A percentile compares a stretch with the other conserved stretches of the same genome.
Evolutionary conservation across 2,797 vertebrate genomes (phyloP).

Genomic region (Mastacembelus armatus): DNA sequence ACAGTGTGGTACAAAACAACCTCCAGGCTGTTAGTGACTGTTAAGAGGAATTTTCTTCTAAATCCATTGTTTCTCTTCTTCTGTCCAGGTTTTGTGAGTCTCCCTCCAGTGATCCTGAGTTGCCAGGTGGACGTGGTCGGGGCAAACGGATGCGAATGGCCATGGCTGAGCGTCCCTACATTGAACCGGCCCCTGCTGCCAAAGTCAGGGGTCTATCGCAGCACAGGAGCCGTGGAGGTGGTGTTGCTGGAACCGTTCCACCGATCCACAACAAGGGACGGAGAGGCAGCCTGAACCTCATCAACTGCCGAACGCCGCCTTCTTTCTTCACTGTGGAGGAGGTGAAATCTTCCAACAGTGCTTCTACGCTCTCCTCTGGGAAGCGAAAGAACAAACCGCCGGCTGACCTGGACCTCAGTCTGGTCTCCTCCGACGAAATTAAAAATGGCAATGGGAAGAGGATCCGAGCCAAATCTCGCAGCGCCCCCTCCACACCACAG

Average conservation of each 20-base stretch:
- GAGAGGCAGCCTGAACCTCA: conserved; percentile 92
- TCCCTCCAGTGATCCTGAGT: conserved; percentile 94
- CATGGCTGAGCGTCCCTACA: conserved; percentile 85
- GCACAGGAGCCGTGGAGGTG: conserved; percentile 91
- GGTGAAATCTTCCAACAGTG: conserved; percentile 87
- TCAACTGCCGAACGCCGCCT: conserved; percentile 89
- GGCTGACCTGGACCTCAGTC: conserved; percentile 92
- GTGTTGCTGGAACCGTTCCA: conserved; percentile 63
- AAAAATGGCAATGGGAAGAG: conserved; percentile 92
- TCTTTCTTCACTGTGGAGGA: conserved; percentile 94
- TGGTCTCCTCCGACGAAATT: conserved; percentile 91
- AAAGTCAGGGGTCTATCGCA: conserved; percentile 93
- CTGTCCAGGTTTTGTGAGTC: conserved; percentile 95
- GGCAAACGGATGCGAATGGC: conserved; percentile 92
- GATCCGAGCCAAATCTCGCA: conserved; percentile 94
- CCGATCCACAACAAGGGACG: conserved; percentile 93
- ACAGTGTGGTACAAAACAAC: too few species aligned
- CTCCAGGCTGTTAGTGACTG: background rate
- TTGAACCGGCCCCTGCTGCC: conserved; percentile 84
- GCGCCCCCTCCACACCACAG: conserved; percentile 95
- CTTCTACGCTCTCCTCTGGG: conserved; percentile 82
- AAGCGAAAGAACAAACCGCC: conserved; percentile 95
- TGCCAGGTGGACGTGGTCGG: conserved; percentile 92
- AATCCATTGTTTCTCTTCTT: background rate
- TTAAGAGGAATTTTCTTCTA: background rate